These are phyloP conservation scores for Pomatorhinus ruficollis DNA, from an alignment of 2,113 vertebrate genomes.

Conservation along the genomic window DNA sequence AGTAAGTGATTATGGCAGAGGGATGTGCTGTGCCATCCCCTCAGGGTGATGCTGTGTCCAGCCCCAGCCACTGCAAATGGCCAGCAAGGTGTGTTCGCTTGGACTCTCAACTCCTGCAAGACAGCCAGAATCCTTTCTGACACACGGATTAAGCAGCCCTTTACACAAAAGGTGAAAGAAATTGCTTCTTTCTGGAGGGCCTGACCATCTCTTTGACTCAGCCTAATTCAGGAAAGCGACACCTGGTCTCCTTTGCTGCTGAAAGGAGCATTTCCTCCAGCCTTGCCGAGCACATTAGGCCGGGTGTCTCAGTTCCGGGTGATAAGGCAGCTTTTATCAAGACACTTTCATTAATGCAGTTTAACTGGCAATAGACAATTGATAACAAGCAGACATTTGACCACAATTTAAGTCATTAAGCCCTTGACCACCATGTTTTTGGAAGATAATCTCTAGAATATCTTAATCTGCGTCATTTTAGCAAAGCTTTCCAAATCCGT, in stretches of 20 bases:
- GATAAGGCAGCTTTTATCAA: slow-evolving; percentile 53
- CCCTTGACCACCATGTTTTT: background rate
- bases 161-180: background rate
- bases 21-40: background rate
- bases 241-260: background rate
- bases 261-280: background rate
- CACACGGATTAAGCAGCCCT: background rate
- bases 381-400: slow-evolving; percentile 16
- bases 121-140: background rate
- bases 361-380: background rate
- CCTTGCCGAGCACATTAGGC: background rate
- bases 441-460: background rate
- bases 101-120: background rate
- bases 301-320: background rate
- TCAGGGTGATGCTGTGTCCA: background rate
- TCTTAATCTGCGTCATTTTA: background rate
- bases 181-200: background rate
- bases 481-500: background rate
- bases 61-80: background rate
- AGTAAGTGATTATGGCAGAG: background rate
- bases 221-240: background rate
- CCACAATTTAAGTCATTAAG: background rate
- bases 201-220: background rate
- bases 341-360: slow-evolving; percentile 14
- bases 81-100: background rate